phyloP scores from a whole-genome alignment of 2,888 invertebrate species.

The Chrysotoxum bicinctum region DNA sequence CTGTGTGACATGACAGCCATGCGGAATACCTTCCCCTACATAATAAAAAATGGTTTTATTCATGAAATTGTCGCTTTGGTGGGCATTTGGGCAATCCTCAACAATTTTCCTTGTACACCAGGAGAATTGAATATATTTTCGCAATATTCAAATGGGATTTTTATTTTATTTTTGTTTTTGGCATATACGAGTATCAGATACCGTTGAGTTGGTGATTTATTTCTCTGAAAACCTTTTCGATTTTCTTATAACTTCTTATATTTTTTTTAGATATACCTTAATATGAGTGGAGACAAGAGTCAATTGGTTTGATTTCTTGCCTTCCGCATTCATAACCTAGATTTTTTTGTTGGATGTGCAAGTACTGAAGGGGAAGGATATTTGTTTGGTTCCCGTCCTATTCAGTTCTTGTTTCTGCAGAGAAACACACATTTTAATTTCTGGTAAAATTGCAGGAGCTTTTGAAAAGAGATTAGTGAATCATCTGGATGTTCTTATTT shows the following conservation, averaged over 20 bases:
- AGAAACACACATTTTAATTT: not conserved
- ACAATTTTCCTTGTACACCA: conserved; percentile 64
- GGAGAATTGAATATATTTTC: conserved; percentile 63
- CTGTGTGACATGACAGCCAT: conserved; percentile 56
- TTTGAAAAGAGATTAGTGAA: no score
- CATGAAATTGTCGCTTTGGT: conserved; percentile 70
- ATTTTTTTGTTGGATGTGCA: not conserved
- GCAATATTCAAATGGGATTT: conserved; percentile 60
- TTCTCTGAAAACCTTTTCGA: not conserved
- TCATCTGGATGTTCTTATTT: no score
- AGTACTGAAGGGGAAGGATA: not conserved
- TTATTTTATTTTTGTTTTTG: conserved; percentile 35
- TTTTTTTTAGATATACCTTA: not conserved
- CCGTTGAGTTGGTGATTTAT: conserved; percentile 5
- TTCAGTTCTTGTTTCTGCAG: not conserved
- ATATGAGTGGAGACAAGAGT: not conserved
- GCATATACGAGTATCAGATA: conserved; percentile 13
- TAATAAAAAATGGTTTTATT: conserved; percentile 70
- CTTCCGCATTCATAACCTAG: not conserved
- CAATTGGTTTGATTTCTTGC: conserved; percentile 12
- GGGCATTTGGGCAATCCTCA: conserved; percentile 69
- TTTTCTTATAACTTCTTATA: not conserved
- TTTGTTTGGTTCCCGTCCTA: not conserved
- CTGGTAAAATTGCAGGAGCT: not conserved
- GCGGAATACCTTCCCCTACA: conserved; percentile 20